These are phyloP conservation scores for Manduca sexta DNA, from an alignment of 1,140 invertebrate species.

Conservation along the genomic window DNA sequence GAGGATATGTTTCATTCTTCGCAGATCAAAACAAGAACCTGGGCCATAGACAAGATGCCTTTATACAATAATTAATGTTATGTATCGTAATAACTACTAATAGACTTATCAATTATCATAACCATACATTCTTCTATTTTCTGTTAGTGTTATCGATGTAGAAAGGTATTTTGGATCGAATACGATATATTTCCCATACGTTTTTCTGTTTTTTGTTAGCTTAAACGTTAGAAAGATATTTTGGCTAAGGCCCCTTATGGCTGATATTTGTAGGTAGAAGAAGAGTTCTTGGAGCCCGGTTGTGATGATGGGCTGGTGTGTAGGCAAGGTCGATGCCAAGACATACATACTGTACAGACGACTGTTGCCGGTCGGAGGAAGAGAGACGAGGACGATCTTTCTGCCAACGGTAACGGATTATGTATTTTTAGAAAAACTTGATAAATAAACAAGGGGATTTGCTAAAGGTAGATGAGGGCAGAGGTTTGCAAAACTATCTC, in stretches of 20 bases:
- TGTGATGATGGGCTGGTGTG: conserved; percentile 63
- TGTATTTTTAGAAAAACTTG: background rate
- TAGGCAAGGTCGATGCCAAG: conserved; percentile 52
- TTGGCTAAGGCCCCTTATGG: background rate
- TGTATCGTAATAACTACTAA: too few relatives aligned
- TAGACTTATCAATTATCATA: too few relatives aligned
- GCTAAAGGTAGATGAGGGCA: background rate
- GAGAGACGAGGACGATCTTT: conserved; percentile 22
- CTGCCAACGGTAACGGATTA: conserved; percentile 28
- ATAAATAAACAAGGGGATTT: background rate
- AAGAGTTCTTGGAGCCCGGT: conserved; percentile 59
- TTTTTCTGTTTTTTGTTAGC: too few relatives aligned
- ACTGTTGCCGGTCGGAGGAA: conserved; percentile 17
- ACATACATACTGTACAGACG: conserved; percentile 44
- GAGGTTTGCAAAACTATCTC: too few relatives aligned
- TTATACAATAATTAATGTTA: too few relatives aligned
- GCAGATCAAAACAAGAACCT: too few relatives aligned
- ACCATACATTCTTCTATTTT: too few relatives aligned
- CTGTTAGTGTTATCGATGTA: too few relatives aligned
- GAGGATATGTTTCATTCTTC: too few relatives aligned
- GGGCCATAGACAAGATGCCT: too few relatives aligned
- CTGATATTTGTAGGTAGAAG: conserved; percentile 39
- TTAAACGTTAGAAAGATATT: background rate
- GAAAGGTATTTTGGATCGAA: too few relatives aligned
- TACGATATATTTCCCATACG: too few relatives aligned